Base-by-base conservation (phyloP, 1,140 invertebrate genomes). In the Meloidogyne floridensis region DNA sequence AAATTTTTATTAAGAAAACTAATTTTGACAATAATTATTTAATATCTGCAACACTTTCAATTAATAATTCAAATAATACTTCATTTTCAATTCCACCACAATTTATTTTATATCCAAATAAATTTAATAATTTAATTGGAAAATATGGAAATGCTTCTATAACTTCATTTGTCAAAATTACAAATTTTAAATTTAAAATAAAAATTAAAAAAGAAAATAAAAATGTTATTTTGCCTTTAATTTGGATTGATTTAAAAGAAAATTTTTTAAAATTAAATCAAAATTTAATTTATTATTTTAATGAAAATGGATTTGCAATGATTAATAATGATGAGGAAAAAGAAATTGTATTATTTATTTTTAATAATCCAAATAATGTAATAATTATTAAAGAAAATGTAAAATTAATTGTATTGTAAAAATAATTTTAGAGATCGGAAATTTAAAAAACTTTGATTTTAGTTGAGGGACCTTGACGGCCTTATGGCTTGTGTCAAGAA, bases 151-250 rank as follows among this genome's bases (percentile, higher is more conserved):
- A 65, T n/a, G 59, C n/a, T n/a, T 6, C 0, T n/a, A n/a, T 65
- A 6, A 7, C 15, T 18, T 6, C 15, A 65, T 65, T 65, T 65
- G 2, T 2, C 4, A 65, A 18, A 65, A 65, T 65, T 65, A 65
- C 59, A 65, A 65, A 65, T 65, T 65, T 65, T 65, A 65, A 65
- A 65, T 65, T n/a, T 65, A n/a, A n/a, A 65, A 13, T 65, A 65
- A 65, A 65, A 65, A 65, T 65, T n/a, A 65, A 65, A 65, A 65
- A 65, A n/a, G 75, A 76, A 4, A 43, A 56, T 53, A 78, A 51
- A 53, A 72, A 18, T 13, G 69, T 7, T 70, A 65, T 65, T 65
- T 65, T 65, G 0, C 59, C 59, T 65, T 65, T 65, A 65, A 65
- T 65, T 65, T 53, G 20, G 51, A 53, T 54, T 53, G 20, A 53